These are phyloP conservation scores for Dasyprocta punctata DNA, from an alignment of 2,113 vertebrate genomes.

Conservation along the genomic window DNA sequence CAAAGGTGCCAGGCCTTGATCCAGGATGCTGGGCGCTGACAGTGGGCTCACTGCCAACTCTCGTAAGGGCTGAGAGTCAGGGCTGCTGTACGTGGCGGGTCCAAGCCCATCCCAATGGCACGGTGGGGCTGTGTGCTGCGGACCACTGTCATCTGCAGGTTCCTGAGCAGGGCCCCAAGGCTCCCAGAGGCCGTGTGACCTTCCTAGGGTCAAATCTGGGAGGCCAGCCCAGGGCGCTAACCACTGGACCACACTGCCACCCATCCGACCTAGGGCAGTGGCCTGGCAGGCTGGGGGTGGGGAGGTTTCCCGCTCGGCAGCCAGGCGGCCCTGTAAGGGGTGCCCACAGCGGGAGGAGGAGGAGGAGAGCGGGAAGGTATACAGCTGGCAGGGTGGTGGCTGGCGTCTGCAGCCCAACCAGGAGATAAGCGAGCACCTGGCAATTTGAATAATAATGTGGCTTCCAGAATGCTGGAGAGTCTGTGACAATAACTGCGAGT, in stretches of 20 bases:
- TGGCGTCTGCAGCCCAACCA: neutral
- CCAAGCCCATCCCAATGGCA: rapidly evolving
- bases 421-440: conserved; percentile 22
- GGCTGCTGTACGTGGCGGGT: rapidly evolving
- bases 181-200: rapidly evolving
- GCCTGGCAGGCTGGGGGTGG: neutral
- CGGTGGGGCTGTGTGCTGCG: neutral
- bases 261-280: rapidly evolving
- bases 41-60: neutral
- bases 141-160: rapidly evolving
- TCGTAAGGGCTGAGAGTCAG: rapidly evolving
- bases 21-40: no score
- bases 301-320: neutral
- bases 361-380: rapidly evolving
- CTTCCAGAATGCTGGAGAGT: neutral
- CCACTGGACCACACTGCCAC: rapidly evolving
- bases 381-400: neutral
- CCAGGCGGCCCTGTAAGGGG: neutral
- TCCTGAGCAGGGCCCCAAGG: neutral
- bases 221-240: neutral
- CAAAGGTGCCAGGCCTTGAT: rapidly evolving
- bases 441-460: conserved; percentile 60
- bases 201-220: neutral
- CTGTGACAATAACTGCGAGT: neutral
- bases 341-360: rapidly evolving